Percentiles rank a stretch among this genome's conserved stretches.
Conservation (phyloP, 2,113 vertebrate species). For the Asarcornis scutulata region DNA sequence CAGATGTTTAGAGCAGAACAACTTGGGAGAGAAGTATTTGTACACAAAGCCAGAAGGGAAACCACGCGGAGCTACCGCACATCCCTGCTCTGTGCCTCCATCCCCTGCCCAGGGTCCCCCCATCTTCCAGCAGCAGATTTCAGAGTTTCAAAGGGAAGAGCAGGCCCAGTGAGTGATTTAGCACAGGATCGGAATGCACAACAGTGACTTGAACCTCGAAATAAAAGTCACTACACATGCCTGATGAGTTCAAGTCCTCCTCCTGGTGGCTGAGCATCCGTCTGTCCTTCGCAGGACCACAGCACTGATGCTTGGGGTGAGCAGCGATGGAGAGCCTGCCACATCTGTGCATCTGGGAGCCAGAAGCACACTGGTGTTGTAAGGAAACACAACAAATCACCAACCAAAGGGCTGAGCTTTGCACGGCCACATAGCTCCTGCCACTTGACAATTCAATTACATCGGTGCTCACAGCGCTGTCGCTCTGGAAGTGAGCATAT, state of each 20-base stretch:
- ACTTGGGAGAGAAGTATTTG: background rate
- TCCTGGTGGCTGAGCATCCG: background rate
- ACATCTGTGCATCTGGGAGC: background rate
- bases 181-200: accelerated
- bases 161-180: background rate
- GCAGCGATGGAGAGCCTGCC: background rate
- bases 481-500: background rate
- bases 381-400: background rate
- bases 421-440: background rate
- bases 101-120: background rate
- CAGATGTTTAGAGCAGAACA: background rate
- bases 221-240: too few species aligned
- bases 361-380: background rate
- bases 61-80: background rate
- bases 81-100: background rate
- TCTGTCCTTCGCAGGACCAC: background rate
- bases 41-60: background rate
- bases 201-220: background rate
- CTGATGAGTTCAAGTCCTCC: background rate
- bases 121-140: background rate
- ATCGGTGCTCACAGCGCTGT: background rate
- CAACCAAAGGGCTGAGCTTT: background rate
- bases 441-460: background rate
- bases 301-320: accelerated
- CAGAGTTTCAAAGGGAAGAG: background rate